Evolutionary conservation across 2,113 vertebrate genomes (phyloP), one percentile per base, ranked within the genome.

Genomic region (Todiramphus saurophagus): DNA sequence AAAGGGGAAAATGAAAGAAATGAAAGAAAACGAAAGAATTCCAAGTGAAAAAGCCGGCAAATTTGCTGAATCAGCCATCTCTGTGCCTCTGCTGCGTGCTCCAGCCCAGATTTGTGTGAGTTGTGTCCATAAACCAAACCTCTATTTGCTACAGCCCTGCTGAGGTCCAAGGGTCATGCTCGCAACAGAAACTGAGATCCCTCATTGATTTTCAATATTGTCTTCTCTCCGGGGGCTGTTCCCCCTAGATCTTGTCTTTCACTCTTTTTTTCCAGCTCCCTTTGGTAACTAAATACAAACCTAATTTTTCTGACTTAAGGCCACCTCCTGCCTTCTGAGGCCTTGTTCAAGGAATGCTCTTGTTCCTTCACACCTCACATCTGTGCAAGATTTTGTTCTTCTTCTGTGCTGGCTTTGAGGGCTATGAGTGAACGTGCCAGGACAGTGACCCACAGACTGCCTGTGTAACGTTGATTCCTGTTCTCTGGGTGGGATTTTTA

Each of bases 61-160:
- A 89, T 39, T 4, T 84, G 93, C 91, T 95, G 87, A 87, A 82
- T 95, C 91, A 89, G 91, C 84, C 5, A 2, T 81, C 48, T 51
- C 2, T 7, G 44, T 10, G n/a, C 23, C 50, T 83, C 24, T 92
- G 62, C 75, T 11, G 9, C 66, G 62, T 0, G 1, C 41, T 88
- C 59, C 72, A 88, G 72, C 50, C 53, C 33, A 87, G 58, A 48
- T 84, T 60, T 86, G 27, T 68, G 51, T 13, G 33, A 87, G 14
- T 4, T 87, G 53, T 73, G 53, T 82, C 58, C 74, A 64, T 60
- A 89, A 91, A 89, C 87, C 53, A n/a, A 91, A 94, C 69, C 9
- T 55, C 72, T 35, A 14, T 41, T 91, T 91, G 35, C 58, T 60
- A 53, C 39, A 95, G 48, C 69, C 50, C 74, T 82, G 75, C 30